Evolutionary conservation across 2,113 vertebrate genomes (phyloP), one percentile per base, ranked within the genome.

Genomic region (Coracopsis vasa): DNA sequence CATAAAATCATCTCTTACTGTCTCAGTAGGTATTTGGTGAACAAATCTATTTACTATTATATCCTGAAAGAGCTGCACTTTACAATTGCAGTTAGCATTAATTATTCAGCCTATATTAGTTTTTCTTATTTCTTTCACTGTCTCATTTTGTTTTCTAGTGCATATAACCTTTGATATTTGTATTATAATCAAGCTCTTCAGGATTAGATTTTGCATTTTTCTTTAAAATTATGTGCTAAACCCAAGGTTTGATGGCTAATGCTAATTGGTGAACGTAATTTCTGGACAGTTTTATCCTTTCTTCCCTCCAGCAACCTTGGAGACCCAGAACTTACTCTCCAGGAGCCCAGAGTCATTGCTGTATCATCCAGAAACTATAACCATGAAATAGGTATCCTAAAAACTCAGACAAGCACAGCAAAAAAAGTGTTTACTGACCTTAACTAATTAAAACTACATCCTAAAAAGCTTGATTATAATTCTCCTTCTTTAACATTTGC

Each of bases 21-120:
- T 91, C 71, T 93, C 53, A 80, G 91, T 58, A 94, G 25, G 31
- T 66, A 35, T 94, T 90, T 91, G 86, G 58, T 74, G 64, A 84
- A 86, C 67, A 78, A 77, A 53, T 80, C 53, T 80, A 45, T 90
- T 94, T 90, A 74, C 9, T 66, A 29, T 29, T 50, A 29, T 31
- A 80, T 58, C 21, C 31, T 70, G 71, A 92, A 58, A 88, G 58
- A 66, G 12, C 28, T 71, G 28, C 42, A 48, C n/a, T 75, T 72
- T 39, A 17, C 27, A 62, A 73, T 58, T 73, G 25, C 41, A 42
- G 9, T 73, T 86, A 66, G 12, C 16, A 53, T 73, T 72, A 82
- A 90, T 88, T 74, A 62, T 53, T 79, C 54, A 67, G 19, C 58
- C 31, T 61, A 5, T 70, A 16, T 33, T 39, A 28, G 18, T 48